Base-by-base conservation (phyloP, 1,140 invertebrate species). In the Drosophila nebulosa region DNA sequence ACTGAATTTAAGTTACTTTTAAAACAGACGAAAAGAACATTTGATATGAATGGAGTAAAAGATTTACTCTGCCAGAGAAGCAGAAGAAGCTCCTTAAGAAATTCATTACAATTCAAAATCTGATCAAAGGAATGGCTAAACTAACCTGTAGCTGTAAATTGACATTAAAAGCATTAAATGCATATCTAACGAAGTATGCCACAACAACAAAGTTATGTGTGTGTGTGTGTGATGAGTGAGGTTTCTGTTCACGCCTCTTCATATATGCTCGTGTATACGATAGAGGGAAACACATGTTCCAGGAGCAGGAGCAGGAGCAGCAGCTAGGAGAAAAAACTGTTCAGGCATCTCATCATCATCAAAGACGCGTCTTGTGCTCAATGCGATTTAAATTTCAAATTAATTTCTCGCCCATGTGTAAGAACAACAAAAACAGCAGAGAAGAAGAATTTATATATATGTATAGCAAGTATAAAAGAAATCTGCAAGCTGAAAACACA, bases 301-400 rank as follows among this genome's bases (percentile, higher is more conserved):
- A 30, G 61, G 39, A 46, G 39, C 46, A 60, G n/a, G n/a, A n/a
- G n/a, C n/a, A 56, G 32, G 56, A 39, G 42, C 6, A 50, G n/a
- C n/a, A n/a, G n/a, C n/a, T n/a, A 70, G 18, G 16, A 46, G 21
- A 46, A 46, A 46, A 46, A 46, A 16, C 39, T 70, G 58, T 42
- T 50, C 58, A 46, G 42, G 73, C 50, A 70, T 69, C 74, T 69
- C 74, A 75, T 76, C 76, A 74, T 84, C 81, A 74, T 81, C 83
- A 89, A 74, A 89, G 79, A 73, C 72, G 39, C 39, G 62, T 69
- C 66, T 36, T 71, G 80, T 72, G 78, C 69, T 74, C 53, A 67
- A 70, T 64, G 72, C 73, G 73, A 89, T 89, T 89, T 89, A 89
- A 89, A 90, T 89, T 89, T 89, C 86, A 89, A 89, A 89, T 89